Evolutionary conservation across 2,797 vertebrate genomes (phyloP), one percentile per base, ranked within the genome.

Genomic region (Lutjanus argentimaculatus): DNA sequence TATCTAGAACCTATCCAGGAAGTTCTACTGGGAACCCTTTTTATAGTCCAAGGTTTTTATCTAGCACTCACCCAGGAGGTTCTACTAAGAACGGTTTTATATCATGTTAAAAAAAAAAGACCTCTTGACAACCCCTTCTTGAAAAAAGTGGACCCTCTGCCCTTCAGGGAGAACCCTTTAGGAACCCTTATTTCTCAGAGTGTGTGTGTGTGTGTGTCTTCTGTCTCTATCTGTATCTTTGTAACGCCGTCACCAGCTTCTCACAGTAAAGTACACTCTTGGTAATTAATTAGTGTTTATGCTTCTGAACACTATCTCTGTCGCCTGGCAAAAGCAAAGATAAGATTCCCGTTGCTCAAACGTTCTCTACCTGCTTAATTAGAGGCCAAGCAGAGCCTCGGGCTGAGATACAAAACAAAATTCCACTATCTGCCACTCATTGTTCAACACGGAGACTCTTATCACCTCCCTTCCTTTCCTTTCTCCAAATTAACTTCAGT

Each of bases 241-340:
- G 59, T 70, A 58, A 71, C 58, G 72, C 30, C 77, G 52, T 67
- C 63, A 63, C 51, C 59, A 62, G 69, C 65, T 83, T 70, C 56
- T 80, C 76, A 42, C 69, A 80, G 64, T 68, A 61, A 83, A 80
- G 58, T 53, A 67, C 65, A 82, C 83, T 82, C 77, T 65, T 67
- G 85, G 72, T 91, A 88, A 92, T 91, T 92, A 92, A 95, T 94
- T 92, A 91, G 82, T 79, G 66, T 82, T 89, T 79, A 77, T 89
- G 86, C 90, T 69, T 85, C 83, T 84, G 83, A 88, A 85, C 88
- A 66, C 72, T 88, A 83, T 93, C 86, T 88, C 67, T 57, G 77
- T 79, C 57, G 82, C 76, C 68, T 65, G 83, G 86, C 85, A 57
- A 66, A 80, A 59, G 74, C 67, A 62, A 56, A 89, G 92, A 94